Percentiles rank a stretch among this genome's conserved stretches.
Evolutionary conservation across 2,797 vertebrate species (phyloP).

Genomic region (Malacoctenus gilli): DNA sequence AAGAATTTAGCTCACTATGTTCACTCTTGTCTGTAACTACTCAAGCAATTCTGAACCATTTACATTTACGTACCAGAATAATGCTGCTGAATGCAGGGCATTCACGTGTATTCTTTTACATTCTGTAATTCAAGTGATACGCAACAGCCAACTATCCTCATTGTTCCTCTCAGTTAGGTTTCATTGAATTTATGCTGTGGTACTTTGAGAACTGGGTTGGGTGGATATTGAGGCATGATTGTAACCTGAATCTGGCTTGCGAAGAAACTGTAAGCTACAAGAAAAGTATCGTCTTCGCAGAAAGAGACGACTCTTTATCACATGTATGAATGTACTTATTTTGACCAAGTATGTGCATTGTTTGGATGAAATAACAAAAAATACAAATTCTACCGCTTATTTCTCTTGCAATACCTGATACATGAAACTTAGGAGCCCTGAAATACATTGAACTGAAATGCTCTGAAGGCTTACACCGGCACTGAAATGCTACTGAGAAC

Average conservation of each 20-base stretch:
- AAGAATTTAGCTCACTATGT: too few relatives aligned
- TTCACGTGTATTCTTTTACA: conserved; percentile 5
- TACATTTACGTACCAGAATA: too few relatives aligned
- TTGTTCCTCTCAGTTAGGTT: conserved; percentile 1
- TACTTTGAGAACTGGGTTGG: conserved; percentile 2
- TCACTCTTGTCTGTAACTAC: too few relatives aligned
- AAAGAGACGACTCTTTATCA: conserved; percentile 13
- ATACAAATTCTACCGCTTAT: conserved; percentile 6
- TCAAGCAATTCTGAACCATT: too few relatives aligned
- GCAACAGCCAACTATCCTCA: background rate
- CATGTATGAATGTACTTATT: background rate
- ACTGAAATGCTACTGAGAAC: conserved; percentile 55
- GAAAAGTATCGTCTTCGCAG: background rate
- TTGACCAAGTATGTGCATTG: conserved; percentile 7
- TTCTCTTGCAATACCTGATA: conserved; percentile 35
- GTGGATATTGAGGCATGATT: conserved; percentile 27
- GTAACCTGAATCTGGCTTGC: conserved; percentile 1
- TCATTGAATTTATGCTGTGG: conserved; percentile 23
- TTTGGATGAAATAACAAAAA: conserved; percentile 11
- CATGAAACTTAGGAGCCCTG: conserved; percentile 25
- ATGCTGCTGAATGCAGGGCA: background rate
- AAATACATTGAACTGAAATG: conserved; percentile 40
- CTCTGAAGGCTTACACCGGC: conserved; percentile 51
- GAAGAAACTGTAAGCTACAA: background rate
- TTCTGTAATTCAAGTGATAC: background rate